Percentiles rank a stretch among this genome's conserved stretches.
Conservation (phyloP, 2,888 invertebrate genomes). For the Amphimallon solstitiale region DNA sequence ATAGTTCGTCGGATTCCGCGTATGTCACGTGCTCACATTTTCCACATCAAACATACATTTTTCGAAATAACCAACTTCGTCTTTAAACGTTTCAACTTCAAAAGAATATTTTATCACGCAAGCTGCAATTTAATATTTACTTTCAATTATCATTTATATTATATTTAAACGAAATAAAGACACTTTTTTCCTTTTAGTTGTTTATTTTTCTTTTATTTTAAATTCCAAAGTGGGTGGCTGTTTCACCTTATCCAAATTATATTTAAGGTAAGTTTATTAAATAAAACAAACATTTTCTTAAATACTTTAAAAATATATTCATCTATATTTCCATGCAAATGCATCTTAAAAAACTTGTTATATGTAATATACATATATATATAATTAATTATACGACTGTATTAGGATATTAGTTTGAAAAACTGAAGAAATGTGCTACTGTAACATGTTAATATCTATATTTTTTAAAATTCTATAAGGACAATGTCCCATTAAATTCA, state of each 20-base stretch:
- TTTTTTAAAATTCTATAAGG: too few species aligned
- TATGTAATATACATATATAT: too few species aligned
- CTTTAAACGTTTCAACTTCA: not conserved
- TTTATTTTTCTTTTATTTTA: conserved; percentile 21
- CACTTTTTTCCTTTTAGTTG: not conserved
- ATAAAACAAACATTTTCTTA: too few species aligned
- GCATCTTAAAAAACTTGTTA: too few species aligned
- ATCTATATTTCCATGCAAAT: too few species aligned
- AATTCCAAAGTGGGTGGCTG: conserved; percentile 9
- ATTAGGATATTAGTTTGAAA: too few species aligned
- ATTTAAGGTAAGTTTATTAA: conserved; percentile 1
- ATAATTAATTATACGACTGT: too few species aligned
- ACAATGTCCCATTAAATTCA: too few species aligned
- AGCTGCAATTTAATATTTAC: not conserved
- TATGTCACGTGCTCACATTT: conserved; percentile 45
- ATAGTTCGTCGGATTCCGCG: conserved; percentile 35
- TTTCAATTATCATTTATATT: conserved; percentile 9
- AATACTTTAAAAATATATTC: too few species aligned
- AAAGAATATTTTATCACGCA: not conserved
- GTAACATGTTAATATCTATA: too few species aligned
- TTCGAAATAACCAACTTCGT: conserved; percentile 10
- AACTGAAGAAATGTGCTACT: too few species aligned
- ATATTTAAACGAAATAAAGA: conserved; percentile 5
- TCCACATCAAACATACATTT: conserved; percentile 21
- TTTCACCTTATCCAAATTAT: not conserved